Evolutionary conservation across 2,888 invertebrate genomes (phyloP).

Genomic region (Acleris emargana): DNA sequence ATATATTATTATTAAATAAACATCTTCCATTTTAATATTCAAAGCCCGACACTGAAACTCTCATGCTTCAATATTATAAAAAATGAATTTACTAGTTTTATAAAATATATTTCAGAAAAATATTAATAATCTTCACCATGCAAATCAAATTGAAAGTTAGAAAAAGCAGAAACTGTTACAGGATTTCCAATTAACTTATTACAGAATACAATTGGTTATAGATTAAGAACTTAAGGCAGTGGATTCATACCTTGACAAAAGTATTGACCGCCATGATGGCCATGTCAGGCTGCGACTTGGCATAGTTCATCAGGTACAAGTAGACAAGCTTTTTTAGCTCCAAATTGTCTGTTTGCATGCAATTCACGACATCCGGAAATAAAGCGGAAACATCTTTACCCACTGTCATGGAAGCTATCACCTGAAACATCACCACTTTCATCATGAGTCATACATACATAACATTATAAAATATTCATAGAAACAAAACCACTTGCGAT

Average conservation of each 20-base stretch:
- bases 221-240: slow-evolving; percentile 5
- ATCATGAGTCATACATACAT: neutral
- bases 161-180: slow-evolving; percentile 36
- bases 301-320: slow-evolving; percentile 99
- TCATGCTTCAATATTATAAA: slow-evolving; percentile 45
- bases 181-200: slow-evolving; percentile 32
- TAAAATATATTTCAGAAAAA: slow-evolving; percentile 29
- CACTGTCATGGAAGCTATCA: slow-evolving; percentile 99
- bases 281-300: slow-evolving; percentile 99
- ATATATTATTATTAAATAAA: slow-evolving; percentile 33
- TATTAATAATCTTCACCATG: slow-evolving; percentile 38
- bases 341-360: slow-evolving; percentile 99
- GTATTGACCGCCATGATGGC: slow-evolving; percentile 99
- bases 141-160: slow-evolving; percentile 40
- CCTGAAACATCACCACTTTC: slow-evolving; percentile 78
- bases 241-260: slow-evolving; percentile 95
- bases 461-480: neutral
- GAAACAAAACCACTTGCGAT: no score
- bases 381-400: slow-evolving; percentile 99
- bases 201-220: slow-evolving; percentile 19
- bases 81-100: slow-evolving; percentile 34
- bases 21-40: slow-evolving; percentile 28
- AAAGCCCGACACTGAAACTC: slow-evolving; percentile 39
- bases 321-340: slow-evolving; percentile 99
- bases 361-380: slow-evolving; percentile 99